Evolutionary conservation across 1,140 invertebrate genomes (phyloP).

Genomic region (Subanguina moxae): DNA sequence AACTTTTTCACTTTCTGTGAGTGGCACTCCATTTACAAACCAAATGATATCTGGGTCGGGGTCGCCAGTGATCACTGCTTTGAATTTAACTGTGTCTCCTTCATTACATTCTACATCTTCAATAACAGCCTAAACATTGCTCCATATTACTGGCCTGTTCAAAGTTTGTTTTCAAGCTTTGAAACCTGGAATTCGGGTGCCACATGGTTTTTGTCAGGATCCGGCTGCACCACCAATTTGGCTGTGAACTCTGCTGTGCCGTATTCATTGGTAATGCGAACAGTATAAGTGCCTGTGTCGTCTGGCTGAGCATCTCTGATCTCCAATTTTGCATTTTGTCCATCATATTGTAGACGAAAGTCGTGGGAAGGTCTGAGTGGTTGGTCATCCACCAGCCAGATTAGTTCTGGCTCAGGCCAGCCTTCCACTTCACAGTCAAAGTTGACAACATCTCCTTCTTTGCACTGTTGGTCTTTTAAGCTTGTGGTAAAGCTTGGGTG

Average conservation of each 20-base stretch:
- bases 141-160: background rate
- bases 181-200: slow-evolving; percentile 40
- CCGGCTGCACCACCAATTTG: slow-evolving; percentile 47
- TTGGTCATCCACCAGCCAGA: slow-evolving; percentile 57
- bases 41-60: slow-evolving; percentile 71
- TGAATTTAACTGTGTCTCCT: slow-evolving; percentile 58
- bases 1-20: slow-evolving; percentile 54
- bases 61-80: slow-evolving; percentile 69
- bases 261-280: slow-evolving; percentile 55
- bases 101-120: slow-evolving; percentile 59
- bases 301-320: slow-evolving; percentile 58
- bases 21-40: slow-evolving; percentile 62
- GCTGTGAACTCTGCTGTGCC: slow-evolving; percentile 45
- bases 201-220: slow-evolving; percentile 57
- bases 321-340: slow-evolving; percentile 54
- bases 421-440: slow-evolving; percentile 59
- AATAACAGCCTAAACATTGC: slow-evolving; percentile 41
- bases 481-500: slow-evolving; percentile 47
- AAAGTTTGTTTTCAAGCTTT: background rate
- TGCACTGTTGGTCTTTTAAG: slow-evolving; percentile 49
- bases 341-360: slow-evolving; percentile 57
- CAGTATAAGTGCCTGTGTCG: slow-evolving; percentile 55
- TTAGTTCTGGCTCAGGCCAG: slow-evolving; percentile 55
- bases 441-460: slow-evolving; percentile 57
- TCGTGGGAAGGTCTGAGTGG: slow-evolving; percentile 56